A percentile compares a stretch with the other conserved stretches of the same genome.
These are phyloP conservation scores for Heliconius eleuchia DNA, from an alignment of 1,140 invertebrate genomes.

Conservation along the genomic window DNA sequence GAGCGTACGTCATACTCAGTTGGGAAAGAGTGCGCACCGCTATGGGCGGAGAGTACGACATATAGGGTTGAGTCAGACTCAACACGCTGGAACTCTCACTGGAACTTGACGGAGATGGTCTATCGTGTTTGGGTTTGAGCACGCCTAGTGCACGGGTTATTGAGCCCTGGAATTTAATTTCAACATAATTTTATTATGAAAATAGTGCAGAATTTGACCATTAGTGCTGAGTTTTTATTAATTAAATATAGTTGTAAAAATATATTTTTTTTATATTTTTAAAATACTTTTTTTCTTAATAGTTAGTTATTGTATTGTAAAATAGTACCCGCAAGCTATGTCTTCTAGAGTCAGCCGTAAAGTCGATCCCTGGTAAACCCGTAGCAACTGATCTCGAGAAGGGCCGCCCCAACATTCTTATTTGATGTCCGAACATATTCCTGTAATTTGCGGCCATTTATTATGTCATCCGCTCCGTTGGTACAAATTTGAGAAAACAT, in stretches of 20 bases:
- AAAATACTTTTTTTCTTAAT: no score
- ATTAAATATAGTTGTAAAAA: no score
- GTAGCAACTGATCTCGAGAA: slow-evolving; percentile 76
- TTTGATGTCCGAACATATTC: slow-evolving; percentile 78
- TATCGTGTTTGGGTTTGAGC: slow-evolving; percentile 83
- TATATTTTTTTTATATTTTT: no score
- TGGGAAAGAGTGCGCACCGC: slow-evolving; percentile 73
- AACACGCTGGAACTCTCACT: slow-evolving; percentile 82
- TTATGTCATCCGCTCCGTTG: slow-evolving; percentile 31
- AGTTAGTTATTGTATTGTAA: background rate
- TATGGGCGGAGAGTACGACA: slow-evolving; percentile 74
- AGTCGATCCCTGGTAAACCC: slow-evolving; percentile 73
- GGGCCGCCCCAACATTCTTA: slow-evolving; percentile 76
- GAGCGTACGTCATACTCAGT: slow-evolving; percentile 77
- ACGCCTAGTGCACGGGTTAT: slow-evolving; percentile 87
- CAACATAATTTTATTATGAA: background rate
- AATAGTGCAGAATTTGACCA: background rate
- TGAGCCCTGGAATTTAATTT: slow-evolving; percentile 84
- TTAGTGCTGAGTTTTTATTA: no score
- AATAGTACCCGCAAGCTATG: slow-evolving; percentile 70
- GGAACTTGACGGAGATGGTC: slow-evolving; percentile 83
- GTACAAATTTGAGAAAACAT: slow-evolving; percentile 56
- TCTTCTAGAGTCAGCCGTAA: slow-evolving; percentile 69
- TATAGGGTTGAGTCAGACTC: slow-evolving; percentile 66
- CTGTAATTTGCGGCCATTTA: slow-evolving; percentile 53